Evolutionary conservation across 2,888 invertebrate genomes (phyloP).

Genomic region (Amitus sp.): DNA sequence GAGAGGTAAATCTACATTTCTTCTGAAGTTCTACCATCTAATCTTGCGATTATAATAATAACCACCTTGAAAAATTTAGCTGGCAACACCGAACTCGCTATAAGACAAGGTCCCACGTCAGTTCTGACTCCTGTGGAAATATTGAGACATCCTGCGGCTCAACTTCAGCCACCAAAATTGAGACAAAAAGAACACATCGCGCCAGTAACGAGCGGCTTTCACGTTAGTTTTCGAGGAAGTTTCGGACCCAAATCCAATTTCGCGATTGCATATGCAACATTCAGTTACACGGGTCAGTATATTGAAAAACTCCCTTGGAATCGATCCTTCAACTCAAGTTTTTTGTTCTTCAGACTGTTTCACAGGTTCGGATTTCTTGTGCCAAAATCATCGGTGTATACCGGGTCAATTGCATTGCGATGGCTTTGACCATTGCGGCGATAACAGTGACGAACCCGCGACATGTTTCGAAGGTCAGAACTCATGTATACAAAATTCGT

Average conservation of each 20-base stretch:
- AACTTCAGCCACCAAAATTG: conserved; percentile 50
- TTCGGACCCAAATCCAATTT: conserved; percentile 73
- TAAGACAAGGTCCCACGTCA: conserved; percentile 77
- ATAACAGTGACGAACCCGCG: conserved; percentile 75
- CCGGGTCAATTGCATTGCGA: conserved; percentile 76
- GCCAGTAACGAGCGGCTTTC: conserved; percentile 74
- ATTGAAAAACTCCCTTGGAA: background rate
- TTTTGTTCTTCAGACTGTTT: conserved; percentile 70
- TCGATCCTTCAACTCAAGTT: no score
- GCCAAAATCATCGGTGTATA: conserved; percentile 78
- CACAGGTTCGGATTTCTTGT: conserved; percentile 75
- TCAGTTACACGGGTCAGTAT: conserved; percentile 74
- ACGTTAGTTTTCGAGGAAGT: conserved; percentile 74
- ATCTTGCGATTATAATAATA: no score
- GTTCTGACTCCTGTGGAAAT: conserved; percentile 71
- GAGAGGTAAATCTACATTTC: no score
- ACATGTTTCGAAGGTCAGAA: conserved; percentile 69
- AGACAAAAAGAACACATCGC: conserved; percentile 71
- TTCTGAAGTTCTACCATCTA: no score
- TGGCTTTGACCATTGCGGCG: conserved; percentile 82
- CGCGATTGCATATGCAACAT: conserved; percentile 76
- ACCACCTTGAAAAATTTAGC: conserved; percentile 57
- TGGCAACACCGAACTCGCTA: conserved; percentile 71
- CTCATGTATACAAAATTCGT: no score
- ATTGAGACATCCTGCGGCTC: conserved; percentile 68